Evolutionary conservation across 1,140 invertebrate genomes (phyloP).

Genomic region (Bombus vancouverensis): DNA sequence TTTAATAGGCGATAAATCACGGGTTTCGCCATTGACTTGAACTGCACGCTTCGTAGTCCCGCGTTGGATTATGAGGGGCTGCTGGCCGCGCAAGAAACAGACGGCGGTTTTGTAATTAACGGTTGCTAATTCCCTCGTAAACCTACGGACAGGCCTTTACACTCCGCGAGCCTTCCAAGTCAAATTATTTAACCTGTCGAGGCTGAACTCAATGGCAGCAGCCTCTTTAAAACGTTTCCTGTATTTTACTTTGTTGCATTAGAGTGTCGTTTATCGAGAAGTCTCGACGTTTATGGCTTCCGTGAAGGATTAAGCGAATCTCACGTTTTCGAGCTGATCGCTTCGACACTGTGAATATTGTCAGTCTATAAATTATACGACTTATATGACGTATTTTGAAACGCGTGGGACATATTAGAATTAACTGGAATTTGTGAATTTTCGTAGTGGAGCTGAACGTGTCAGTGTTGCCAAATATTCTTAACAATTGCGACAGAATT

Average conservation of each 20-base stretch:
- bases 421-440: too few species aligned
- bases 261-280: not conserved
- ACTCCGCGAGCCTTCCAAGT: not conserved
- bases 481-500: too few species aligned
- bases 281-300: not conserved
- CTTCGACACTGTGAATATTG: not conserved
- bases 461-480: too few species aligned
- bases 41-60: slow-evolving; percentile 30
- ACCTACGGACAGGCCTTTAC: slow-evolving; percentile 10
- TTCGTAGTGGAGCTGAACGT: too few species aligned
- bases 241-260: not conserved
- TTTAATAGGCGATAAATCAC: slow-evolving; percentile 55
- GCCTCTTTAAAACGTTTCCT: not conserved
- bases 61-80: not conserved
- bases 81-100: slow-evolving; percentile 34
- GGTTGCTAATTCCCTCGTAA: slow-evolving; percentile 53
- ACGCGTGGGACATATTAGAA: too few species aligned
- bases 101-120: slow-evolving; percentile 52
- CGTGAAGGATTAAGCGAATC: not conserved
- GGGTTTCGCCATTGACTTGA: slow-evolving; percentile 40
- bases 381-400: too few species aligned
- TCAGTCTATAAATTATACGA: not conserved
- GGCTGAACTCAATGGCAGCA: slow-evolving; percentile 2
- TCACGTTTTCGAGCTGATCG: not conserved
- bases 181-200: not conserved